Evolutionary conservation across 2,888 invertebrate genomes (phyloP), one percentile per base, ranked within the genome.

Genomic region (Macaria notata): DNA sequence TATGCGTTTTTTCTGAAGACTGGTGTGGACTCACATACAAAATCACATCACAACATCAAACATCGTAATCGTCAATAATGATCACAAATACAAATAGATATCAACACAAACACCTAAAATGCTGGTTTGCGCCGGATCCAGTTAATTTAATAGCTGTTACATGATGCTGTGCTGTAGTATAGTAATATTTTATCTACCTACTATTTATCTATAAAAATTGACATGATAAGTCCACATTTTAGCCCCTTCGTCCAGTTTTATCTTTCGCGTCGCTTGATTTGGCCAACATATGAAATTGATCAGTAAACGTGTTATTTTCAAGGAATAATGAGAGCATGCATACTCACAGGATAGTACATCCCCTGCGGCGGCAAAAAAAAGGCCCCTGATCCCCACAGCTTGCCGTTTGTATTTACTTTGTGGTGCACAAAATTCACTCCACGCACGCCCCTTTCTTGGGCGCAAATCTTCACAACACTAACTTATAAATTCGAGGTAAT

Each of bases 361-460:
- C 97, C 97, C 95, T 97, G 97, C 93, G 96, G 96, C 95, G 97
- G 96, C 95, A 97, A 95, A 93, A 97, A 97, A 94, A 96, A 97
- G 92, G 97, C 96, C 94, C 97, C 97, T 93, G 97, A 96, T 93
- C 97, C 97, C 97, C 97, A 97, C 97, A 97, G 97, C 95, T 97
- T 97, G 97, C 95, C 95, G 95, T 96, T 94, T 95, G 93, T 93
- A 92, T 93, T 87, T 90, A 89, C 92, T 92, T 89, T 88, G 81
- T 85, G 83, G 78, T 85, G 87, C 92, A 93, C 92, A 92, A 92
- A 92, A 92, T 85, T 84, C 90, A 91, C 91, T 85, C 81, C 85
- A 89, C 89, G 84, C 69, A 83, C 86, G 84, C 90, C 90, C 84
- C 73, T 71, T 68, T 67, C 62, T 69, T 72, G 85, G 88, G 88